These are phyloP conservation scores for Sternotherus odoratus DNA, from an alignment of 2,797 vertebrate species.

Conservation along the genomic window DNA sequence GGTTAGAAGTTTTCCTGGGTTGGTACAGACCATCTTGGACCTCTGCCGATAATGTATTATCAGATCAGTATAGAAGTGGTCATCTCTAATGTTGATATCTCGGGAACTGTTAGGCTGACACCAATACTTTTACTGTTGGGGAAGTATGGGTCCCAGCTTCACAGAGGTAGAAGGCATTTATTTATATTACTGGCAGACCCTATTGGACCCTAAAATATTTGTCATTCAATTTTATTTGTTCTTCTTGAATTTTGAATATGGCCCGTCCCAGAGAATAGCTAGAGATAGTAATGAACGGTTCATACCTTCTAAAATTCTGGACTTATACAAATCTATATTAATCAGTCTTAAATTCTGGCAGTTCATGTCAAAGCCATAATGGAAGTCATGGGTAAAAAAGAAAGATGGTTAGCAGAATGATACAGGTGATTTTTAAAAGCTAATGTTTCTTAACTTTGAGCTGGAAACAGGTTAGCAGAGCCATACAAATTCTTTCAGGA, in stretches of 20 bases:
- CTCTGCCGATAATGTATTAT: not conserved
- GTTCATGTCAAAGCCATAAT: not conserved
- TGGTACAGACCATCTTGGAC: not conserved
- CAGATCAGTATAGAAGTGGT: not conserved
- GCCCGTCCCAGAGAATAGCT: not conserved
- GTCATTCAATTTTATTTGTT: not conserved
- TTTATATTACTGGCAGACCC: not conserved
- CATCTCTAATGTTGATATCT: not conserved
- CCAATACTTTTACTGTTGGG: not conserved
- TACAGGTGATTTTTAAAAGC: not conserved
- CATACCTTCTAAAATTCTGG: not conserved
- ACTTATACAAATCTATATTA: not conserved
- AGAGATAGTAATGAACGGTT: not conserved
- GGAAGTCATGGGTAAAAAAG: not conserved
- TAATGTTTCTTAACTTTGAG: not conserved
- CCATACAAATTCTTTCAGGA: not conserved
- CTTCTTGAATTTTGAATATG: not conserved
- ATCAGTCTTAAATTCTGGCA: not conserved
- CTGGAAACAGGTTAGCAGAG: not conserved
- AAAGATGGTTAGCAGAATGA: not conserved
- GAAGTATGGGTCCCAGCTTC: not conserved
- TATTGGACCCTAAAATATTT: not conserved
- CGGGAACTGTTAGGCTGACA: not conserved
- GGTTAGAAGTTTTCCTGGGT: not conserved
- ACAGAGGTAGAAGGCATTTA: not conserved